Base-by-base conservation (phyloP, 2,113 vertebrate species). In the Oryctolagus cuniculus region DNA sequence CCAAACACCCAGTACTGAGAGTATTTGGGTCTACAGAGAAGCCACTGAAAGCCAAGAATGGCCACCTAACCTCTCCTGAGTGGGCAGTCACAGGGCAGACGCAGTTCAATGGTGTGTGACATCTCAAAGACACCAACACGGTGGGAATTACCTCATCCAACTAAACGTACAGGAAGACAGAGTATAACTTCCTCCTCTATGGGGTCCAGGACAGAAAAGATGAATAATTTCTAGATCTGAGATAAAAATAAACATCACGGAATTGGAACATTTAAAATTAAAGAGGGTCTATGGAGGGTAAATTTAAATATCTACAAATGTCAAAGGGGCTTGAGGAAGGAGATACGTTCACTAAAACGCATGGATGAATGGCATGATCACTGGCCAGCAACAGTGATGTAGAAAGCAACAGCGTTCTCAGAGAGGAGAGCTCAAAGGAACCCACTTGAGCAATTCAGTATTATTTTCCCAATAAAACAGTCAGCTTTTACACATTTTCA, bases 201-300 rank as follows among this genome's bases (percentile, higher is more conserved):
- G 34, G 93, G 38, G 17, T 64, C 19, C 67, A 72, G n/a, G 25
- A n/a, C 9, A 63, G 34, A 73, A 77, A 80, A 87, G 29, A 84
- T 53, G 27, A 87, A 7, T 67, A 63, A 79, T 55, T 73, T 53
- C 44, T 51, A 79, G n/a, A 88, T 61, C 25, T 7, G 89, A 67
- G 38, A 83, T 2, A 87, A 64, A 94, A 87, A 77, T 9, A 86
- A 63, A 19, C 63, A 89, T 6, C 31, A 64, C 13, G n/a, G 90
- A 49, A 87, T 3, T 61, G n/a, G 16, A 80, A 94, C 31, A 63
- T 21, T 70, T 80, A 94, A 89, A 91, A 88, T 67, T 55, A 58
- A 53, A 85, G 38, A 70, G 34, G 22, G 8, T 67, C 64, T 90
- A 87, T 1, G 6, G 70, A 94, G 34, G 61, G 17, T n/a, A 64